phyloP scores from a whole-genome alignment of 2,888 invertebrate genomes.

The Drosophila tanythrix region DNA sequence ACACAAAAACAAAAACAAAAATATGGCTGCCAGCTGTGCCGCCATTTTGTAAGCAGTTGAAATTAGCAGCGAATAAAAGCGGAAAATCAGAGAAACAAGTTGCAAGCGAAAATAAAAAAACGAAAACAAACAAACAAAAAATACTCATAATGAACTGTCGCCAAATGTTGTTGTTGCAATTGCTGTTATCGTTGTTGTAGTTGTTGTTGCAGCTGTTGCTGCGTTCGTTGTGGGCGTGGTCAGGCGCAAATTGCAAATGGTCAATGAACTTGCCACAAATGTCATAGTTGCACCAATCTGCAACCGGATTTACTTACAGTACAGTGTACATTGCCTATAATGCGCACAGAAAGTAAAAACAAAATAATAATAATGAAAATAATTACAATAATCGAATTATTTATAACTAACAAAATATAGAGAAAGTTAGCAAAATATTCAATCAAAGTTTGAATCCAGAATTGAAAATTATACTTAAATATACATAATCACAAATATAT shows the following conservation, averaged over 20 bases:
- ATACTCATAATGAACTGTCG: slow-evolving; percentile 48
- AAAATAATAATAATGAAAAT: not conserved
- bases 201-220: slow-evolving; percentile 13
- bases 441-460: not conserved
- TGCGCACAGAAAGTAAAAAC: not conserved
- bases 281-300: slow-evolving; percentile 7
- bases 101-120: slow-evolving; percentile 11
- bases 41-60: slow-evolving; percentile 74
- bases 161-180: slow-evolving; percentile 48
- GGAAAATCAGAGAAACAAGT: slow-evolving; percentile 27
- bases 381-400: not conserved
- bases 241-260: slow-evolving; percentile 49
- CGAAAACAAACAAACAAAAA: slow-evolving; percentile 15
- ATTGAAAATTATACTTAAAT: not conserved
- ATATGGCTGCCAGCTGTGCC: slow-evolving; percentile 70
- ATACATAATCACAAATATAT: too few species aligned
- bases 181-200: slow-evolving; percentile 14
- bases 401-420: not conserved
- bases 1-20: slow-evolving; percentile 26
- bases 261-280: slow-evolving; percentile 55
- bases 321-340: not conserved
- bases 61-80: slow-evolving; percentile 61
- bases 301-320: not conserved
- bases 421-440: not conserved
- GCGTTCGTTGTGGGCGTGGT: slow-evolving; percentile 57